Percentiles rank a stretch among this genome's conserved stretches.
Conservation (phyloP, 2,113 vertebrate species). For the Aleadryas rufinucha region DNA sequence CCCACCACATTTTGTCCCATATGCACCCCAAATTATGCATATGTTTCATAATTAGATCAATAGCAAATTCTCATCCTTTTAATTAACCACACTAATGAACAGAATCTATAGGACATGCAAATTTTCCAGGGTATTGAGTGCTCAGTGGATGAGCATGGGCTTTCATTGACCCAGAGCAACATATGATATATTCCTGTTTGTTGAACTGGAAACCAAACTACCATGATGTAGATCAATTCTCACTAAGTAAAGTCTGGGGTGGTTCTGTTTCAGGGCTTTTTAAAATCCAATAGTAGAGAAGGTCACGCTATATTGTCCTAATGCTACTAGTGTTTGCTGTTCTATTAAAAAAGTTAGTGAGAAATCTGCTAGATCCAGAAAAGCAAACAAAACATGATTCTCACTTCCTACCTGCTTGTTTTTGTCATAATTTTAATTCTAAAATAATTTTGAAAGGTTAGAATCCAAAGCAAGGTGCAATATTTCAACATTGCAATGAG, state of each 20-base stretch:
- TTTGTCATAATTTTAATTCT: neutral
- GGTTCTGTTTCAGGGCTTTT: constrained; percentile 59
- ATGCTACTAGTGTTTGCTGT: constrained; percentile 11
- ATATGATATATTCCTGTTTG: constrained; percentile 33
- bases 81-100: constrained; percentile 34
- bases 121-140: constrained; percentile 14
- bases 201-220: constrained; percentile 53
- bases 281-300: constrained; percentile 58
- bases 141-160: neutral
- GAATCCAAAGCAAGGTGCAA: neutral
- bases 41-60: constrained; percentile 39
- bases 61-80: constrained; percentile 22
- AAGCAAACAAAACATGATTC: neutral
- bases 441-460: neutral
- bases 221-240: constrained; percentile 61
- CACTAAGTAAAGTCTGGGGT: constrained; percentile 44
- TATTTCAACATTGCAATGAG: neutral
- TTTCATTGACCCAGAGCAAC: constrained; percentile 54
- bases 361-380: neutral
- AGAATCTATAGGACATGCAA: constrained; percentile 29
- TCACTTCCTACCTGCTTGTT: neutral
- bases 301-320: constrained; percentile 61
- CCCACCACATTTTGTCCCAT: neutral
- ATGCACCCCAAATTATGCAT: neutral
- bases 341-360: neutral